Evolutionary conservation across 2,888 invertebrate genomes (phyloP).

Genomic region (Aricia artaxerxes): DNA sequence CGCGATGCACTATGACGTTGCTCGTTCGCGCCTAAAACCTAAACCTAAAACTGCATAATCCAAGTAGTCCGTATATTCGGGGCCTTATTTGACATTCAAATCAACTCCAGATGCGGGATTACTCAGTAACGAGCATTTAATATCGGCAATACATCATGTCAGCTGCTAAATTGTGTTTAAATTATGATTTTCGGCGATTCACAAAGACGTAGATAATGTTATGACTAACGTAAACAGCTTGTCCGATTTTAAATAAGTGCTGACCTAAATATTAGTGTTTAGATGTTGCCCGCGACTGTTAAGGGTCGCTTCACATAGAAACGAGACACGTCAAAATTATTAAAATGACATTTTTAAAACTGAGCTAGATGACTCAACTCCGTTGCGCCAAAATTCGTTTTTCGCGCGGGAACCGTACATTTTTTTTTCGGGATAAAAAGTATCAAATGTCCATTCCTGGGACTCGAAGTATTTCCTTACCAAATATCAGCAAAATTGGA

Average conservation of each 20-base stretch:
- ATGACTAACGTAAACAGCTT: slow-evolving; percentile 14
- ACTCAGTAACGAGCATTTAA: slow-evolving; percentile 35
- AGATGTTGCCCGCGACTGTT: background rate
- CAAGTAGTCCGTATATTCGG: slow-evolving; percentile 20
- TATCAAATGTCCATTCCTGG: too few species aligned
- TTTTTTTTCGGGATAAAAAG: too few species aligned
- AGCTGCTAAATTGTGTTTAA: slow-evolving; percentile 32
- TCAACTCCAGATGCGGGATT: slow-evolving; percentile 48
- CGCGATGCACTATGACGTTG: too few species aligned
- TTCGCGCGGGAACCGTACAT: too few species aligned
- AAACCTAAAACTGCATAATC: background rate
- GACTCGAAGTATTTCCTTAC: too few species aligned
- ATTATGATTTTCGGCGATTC: slow-evolving; percentile 33
- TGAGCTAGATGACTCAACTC: too few species aligned
- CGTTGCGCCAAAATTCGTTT: too few species aligned
- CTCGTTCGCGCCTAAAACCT: too few species aligned
- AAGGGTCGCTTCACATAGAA: too few species aligned
- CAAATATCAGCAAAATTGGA: too few species aligned
- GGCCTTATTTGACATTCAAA: slow-evolving; percentile 40
- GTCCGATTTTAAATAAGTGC: slow-evolving; percentile 6
- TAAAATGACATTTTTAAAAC: too few species aligned
- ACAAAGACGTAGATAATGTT: slow-evolving; percentile 28
- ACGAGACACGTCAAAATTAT: too few species aligned
- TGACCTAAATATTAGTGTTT: background rate
- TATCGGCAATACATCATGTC: slow-evolving; percentile 34